A percentile compares a stretch with the other conserved stretches of the same genome.
Conservation (phyloP, 2,888 invertebrate species). For the Sphaerolaimus hirsutus region DNA sequence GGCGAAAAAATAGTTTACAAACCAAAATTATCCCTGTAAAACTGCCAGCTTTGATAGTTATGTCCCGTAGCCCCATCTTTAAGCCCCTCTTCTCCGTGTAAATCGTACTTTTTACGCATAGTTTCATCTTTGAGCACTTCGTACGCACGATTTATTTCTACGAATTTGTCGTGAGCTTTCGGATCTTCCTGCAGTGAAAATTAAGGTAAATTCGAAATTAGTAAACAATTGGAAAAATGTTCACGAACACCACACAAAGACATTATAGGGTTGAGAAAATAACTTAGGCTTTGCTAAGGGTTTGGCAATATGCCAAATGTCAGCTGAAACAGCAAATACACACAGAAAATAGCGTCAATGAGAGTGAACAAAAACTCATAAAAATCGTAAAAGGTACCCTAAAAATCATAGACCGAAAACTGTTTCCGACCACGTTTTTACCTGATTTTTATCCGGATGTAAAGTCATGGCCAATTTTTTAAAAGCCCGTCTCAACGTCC, state of each 20-base stretch:
- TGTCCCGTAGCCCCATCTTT: conserved; percentile 36
- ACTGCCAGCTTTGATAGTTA: conserved; percentile 52
- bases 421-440: conserved; percentile 9
- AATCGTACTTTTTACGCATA: conserved; percentile 47
- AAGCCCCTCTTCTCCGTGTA: conserved; percentile 48
- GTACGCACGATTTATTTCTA: conserved; percentile 56
- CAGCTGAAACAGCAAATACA: too few relatives aligned
- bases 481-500: conserved; percentile 50
- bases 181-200: conserved; percentile 40
- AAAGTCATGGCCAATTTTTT: conserved; percentile 47
- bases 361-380: too few relatives aligned
- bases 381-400: too few relatives aligned
- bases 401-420: too few relatives aligned
- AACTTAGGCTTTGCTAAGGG: too few relatives aligned
- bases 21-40: conserved; percentile 54
- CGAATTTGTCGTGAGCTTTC: conserved; percentile 48
- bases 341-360: too few relatives aligned
- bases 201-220: neutral
- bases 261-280: too few relatives aligned
- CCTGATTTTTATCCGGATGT: conserved; percentile 48
- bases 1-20: conserved; percentile 5
- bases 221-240: neutral
- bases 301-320: too few relatives aligned
- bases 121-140: conserved; percentile 61
- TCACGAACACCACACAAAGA: neutral